Conservation (phyloP, 2,888 invertebrate genomes). For the Tetrapedia diversipes region DNA sequence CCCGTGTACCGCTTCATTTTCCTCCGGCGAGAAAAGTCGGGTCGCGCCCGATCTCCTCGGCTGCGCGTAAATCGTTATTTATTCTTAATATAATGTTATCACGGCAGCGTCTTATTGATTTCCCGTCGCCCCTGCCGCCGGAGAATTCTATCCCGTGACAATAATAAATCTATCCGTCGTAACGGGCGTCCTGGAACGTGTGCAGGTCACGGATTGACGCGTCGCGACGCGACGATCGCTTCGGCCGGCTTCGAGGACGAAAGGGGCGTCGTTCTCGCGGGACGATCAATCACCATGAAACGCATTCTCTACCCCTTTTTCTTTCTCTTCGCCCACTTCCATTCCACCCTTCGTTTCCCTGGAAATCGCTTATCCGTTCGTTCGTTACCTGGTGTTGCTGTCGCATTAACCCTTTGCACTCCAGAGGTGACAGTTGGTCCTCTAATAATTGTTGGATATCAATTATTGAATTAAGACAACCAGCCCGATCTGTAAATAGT, state of each 20-base stretch:
- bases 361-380: slow-evolving; percentile 50
- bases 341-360: neutral
- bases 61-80: slow-evolving; percentile 45
- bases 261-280: slow-evolving; percentile 62
- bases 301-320: slow-evolving; percentile 45
- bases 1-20: no score
- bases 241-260: slow-evolving; percentile 42
- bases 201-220: slow-evolving; percentile 67
- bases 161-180: slow-evolving; percentile 67
- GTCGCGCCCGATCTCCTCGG: slow-evolving; percentile 1
- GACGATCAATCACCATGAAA: slow-evolving; percentile 67
- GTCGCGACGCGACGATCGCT: slow-evolving; percentile 49
- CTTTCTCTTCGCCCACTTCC: slow-evolving; percentile 25
- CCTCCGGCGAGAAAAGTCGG: no score
- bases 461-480: no score
- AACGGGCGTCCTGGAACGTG: slow-evolving; percentile 53
- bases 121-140: slow-evolving; percentile 49
- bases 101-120: slow-evolving; percentile 59
- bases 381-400: slow-evolving; percentile 18
- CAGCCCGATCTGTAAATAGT: no score
- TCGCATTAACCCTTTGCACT: slow-evolving; percentile 34
- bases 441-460: no score
- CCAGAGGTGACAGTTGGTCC: no score
- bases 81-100: slow-evolving; percentile 64
- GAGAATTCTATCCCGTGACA: slow-evolving; percentile 63